Evolutionary conservation across 2,113 vertebrate genomes (phyloP).

Genomic region (Festucalex cinctus): DNA sequence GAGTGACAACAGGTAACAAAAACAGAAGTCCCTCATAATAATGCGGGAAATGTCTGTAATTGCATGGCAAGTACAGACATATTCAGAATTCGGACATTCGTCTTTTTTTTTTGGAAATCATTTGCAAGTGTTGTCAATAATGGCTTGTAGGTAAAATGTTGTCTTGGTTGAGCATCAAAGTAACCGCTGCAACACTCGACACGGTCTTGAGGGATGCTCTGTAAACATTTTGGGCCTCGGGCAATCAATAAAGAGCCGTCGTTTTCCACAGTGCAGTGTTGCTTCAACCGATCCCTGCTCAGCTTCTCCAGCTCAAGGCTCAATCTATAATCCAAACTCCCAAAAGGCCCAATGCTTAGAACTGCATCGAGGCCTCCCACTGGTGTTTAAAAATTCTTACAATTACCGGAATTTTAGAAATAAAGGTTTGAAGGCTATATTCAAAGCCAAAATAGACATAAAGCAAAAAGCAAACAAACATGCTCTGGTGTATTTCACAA

Average conservation of each 20-base stretch:
- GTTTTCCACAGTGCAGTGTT: constrained; percentile 38
- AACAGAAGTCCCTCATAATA: neutral
- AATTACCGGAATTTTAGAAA: neutral
- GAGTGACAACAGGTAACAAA: neutral
- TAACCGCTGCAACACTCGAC: constrained; percentile 1
- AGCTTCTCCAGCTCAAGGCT: constrained; percentile 8
- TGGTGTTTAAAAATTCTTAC: neutral
- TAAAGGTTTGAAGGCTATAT: neutral
- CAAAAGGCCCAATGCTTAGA: neutral
- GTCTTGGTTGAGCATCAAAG: constrained; percentile 24
- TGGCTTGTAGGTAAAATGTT: constrained; percentile 13
- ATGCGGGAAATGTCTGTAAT: constrained; percentile 3
- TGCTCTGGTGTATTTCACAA: too few relatives aligned
- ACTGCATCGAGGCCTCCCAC: neutral
- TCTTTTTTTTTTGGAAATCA: neutral
- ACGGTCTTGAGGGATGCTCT: constrained; percentile 22
- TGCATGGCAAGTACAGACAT: neutral
- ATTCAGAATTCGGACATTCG: constrained; percentile 1
- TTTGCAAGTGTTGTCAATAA: constrained; percentile 7
- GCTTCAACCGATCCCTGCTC: constrained; percentile 33
- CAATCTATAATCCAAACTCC: constrained; percentile 29
- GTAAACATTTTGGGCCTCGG: constrained; percentile 41
- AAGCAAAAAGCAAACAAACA: too few relatives aligned
- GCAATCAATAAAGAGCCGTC: constrained; percentile 48
- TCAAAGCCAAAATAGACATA: too few relatives aligned